Percentiles rank a stretch among this genome's conserved stretches.
Conservation (phyloP, 2,113 vertebrate species). For the Ploceus nigricollis region DNA sequence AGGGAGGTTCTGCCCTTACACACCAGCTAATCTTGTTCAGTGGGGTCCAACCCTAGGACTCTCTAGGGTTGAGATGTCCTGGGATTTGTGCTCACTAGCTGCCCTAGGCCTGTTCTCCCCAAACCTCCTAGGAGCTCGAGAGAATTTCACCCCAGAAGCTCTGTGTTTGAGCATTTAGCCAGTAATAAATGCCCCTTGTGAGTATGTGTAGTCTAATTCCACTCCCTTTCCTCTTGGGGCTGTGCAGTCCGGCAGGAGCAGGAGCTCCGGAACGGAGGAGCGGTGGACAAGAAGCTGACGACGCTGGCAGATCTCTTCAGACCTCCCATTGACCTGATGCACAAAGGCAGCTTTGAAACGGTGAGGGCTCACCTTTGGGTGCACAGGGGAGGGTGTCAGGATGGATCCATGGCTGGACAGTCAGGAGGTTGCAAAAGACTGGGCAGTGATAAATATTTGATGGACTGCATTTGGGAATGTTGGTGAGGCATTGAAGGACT, state of each 20-base stretch:
- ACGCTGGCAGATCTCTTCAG: constrained; percentile 97
- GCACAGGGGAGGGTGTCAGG: neutral
- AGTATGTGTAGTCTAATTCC: neutral
- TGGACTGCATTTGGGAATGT: neutral
- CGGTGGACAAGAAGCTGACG: constrained; percentile 96
- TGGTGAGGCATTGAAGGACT: neutral
- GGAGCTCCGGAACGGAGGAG: constrained; percentile 93
- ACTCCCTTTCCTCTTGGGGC: constrained; percentile 21
- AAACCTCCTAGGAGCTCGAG: neutral
- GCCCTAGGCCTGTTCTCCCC: neutral
- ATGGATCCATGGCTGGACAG: fast-evolving
- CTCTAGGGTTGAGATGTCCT: too few species aligned
- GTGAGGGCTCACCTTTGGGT: constrained; percentile 68
- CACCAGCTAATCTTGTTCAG: neutral
- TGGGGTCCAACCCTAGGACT: neutral
- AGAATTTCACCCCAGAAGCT: neutral
- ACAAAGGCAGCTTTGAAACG: constrained; percentile 99
- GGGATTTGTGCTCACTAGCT: fast-evolving
- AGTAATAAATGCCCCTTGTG: neutral
- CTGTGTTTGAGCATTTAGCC: neutral
- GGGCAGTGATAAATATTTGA: neutral
- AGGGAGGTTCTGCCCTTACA: neutral
- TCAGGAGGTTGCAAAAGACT: neutral
- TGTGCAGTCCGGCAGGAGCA: constrained; percentile 93
- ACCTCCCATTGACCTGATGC: constrained; percentile 98